phyloP scores from a whole-genome alignment of 2,113 vertebrate species.

The Puma concolor region DNA sequence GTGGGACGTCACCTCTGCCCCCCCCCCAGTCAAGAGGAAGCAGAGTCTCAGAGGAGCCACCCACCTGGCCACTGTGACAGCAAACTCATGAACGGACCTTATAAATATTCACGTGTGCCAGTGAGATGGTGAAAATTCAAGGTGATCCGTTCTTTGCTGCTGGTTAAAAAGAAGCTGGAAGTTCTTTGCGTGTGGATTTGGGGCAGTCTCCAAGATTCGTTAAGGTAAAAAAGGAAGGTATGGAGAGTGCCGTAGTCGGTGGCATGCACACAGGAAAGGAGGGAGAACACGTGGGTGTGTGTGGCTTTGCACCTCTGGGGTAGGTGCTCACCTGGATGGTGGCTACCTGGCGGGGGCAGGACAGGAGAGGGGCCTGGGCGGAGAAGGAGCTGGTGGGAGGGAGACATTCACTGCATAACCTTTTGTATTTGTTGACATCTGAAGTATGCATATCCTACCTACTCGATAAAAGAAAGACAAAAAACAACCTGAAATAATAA shows the following conservation, averaged over 20 bases:
- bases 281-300: no score
- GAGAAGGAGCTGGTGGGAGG: background rate
- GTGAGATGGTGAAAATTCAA: background rate
- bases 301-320: no score
- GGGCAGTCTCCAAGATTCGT: background rate
- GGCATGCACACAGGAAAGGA: background rate
- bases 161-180: background rate
- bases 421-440: no score
- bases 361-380: no score
- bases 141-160: background rate
- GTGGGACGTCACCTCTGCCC: background rate
- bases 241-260: fast-evolving
- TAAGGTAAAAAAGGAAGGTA: no score
- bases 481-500: background rate
- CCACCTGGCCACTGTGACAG: background rate
- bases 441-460: background rate
- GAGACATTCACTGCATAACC: background rate
- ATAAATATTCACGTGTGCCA: background rate
- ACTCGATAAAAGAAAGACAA: background rate
- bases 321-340: no score
- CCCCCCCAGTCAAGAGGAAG: background rate
- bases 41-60: background rate
- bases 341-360: background rate
- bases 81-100: background rate
- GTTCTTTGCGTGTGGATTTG: background rate